Percentiles rank a stretch among this genome's conserved stretches.
These are phyloP conservation scores for Rotaria macrura DNA, from an alignment of 2,888 invertebrate species.

Conservation along the genomic window DNA sequence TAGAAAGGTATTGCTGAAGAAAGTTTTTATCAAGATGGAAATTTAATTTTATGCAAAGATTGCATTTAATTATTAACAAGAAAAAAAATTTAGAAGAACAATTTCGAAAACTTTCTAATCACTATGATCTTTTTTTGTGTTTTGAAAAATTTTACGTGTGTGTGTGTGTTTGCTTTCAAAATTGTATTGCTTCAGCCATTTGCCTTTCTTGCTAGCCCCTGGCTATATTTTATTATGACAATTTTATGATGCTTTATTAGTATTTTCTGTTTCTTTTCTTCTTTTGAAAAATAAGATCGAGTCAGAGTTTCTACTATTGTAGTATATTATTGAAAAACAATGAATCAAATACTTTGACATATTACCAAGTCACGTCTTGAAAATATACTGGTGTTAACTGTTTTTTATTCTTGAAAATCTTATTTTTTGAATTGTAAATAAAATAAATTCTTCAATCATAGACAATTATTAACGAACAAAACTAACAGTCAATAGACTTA, in stretches of 20 bases:
- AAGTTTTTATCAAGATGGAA: constrained; percentile 22
- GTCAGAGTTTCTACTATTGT: background rate
- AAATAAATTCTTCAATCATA: background rate
- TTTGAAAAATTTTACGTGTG: background rate
- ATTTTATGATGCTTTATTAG: background rate
- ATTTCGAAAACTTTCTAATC: background rate
- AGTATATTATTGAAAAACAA: background rate
- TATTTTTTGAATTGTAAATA: background rate
- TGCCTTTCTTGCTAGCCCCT: background rate
- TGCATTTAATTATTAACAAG: background rate
- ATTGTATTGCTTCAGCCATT: background rate
- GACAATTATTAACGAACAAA: too few relatives aligned
- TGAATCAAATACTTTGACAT: too few relatives aligned
- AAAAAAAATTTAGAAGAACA: background rate
- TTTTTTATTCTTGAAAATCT: background rate
- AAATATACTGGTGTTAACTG: background rate
- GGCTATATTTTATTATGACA: background rate
- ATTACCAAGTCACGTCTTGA: too few relatives aligned
- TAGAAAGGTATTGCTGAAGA: constrained; percentile 12
- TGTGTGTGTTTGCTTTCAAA: background rate
- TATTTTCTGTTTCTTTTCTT: background rate
- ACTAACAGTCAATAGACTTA: too few relatives aligned
- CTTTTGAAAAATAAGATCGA: background rate
- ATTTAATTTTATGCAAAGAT: constrained; percentile 19
- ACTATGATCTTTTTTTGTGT: background rate